Evolutionary conservation across 1,140 invertebrate genomes (phyloP), one percentile per base, ranked within the genome.

Genomic region (Frieseomelitta varia): DNA sequence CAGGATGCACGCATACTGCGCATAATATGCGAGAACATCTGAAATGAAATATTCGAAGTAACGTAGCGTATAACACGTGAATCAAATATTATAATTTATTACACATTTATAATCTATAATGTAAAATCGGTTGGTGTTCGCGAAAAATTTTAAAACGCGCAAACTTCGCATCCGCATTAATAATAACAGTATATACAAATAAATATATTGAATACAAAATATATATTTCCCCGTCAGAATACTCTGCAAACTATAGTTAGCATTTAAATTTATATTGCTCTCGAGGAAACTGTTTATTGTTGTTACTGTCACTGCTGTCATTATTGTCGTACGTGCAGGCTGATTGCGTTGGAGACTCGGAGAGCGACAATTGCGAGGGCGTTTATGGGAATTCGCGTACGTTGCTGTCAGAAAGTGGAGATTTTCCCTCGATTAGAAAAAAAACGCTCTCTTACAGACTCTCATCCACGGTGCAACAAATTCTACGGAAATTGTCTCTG

Each of bases 371-470:
- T 34, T 76, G 63, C 80, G 73, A 67, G 63, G 80, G 80, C 80
- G 80, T 82, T 82, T 82, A 82, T 76, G 80, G 72, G 61, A 82
- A 24, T 68, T 76, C 58, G 63, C 8, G 61, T 63, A 34, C 17
- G 19, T 63, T 69, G 27, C 34, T 30, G 79, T 82, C 34, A 30
- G 30, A 8, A 34, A 24, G 58, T 39, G 27, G 47, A 56, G 71
- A 68, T 82, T 82, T 76, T 82, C 80, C 63, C 65, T 58, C 80
- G 72, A 82, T 82, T 76, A 68, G n/a, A n/a, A n/a, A 82, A 81
- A 81, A 71, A 55, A 56, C 68, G 15, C 34, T n/a, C 47, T 58
- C 30, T 30, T 30, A 2, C 30, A 30, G 1, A 30, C 30, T 30
- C n/a, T n/a, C n/a, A 2, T 30, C 53, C 24, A 8, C 51, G 12